A percentile compares a stretch with the other conserved stretches of the same genome.
Evolutionary conservation across 1,140 invertebrate genomes (phyloP).

Genomic region (Aphidius ervi): DNA sequence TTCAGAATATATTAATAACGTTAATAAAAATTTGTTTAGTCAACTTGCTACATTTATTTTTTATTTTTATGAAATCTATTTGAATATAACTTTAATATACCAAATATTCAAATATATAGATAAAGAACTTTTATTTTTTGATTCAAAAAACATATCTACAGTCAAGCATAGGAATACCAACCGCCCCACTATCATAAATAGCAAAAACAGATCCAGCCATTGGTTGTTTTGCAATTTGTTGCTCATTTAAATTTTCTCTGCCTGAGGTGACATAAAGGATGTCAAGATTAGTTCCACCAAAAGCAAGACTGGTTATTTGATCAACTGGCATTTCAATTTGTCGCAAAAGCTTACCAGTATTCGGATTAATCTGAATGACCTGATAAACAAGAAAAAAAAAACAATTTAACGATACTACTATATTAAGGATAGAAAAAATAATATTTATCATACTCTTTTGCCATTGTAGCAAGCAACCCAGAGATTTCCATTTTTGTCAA

Average conservation of each 20-base stretch:
- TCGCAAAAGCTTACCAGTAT: constrained; percentile 55
- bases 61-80: no score
- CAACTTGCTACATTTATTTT: no score
- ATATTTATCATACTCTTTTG: constrained; percentile 45
- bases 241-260: constrained; percentile 42
- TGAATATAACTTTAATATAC: no score
- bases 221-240: constrained; percentile 52
- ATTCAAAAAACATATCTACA: no score
- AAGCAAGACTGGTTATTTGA: constrained; percentile 59
- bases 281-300: constrained; percentile 58
- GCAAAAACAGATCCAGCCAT: constrained; percentile 69
- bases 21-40: no score
- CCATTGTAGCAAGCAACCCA: constrained; percentile 62
- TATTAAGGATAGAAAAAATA: not conserved
- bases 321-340: constrained; percentile 64
- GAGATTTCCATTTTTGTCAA: constrained; percentile 60
- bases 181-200: constrained; percentile 62
- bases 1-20: no score
- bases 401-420: not conserved
- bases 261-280: constrained; percentile 54
- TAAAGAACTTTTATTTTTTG: no score
- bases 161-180: constrained; percentile 45
- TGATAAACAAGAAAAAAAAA: constrained; percentile 28
- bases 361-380: constrained; percentile 57
- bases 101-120: no score